Conservation (phyloP, 2,888 invertebrate genomes). For the Flabesymbios commensalis region DNA sequence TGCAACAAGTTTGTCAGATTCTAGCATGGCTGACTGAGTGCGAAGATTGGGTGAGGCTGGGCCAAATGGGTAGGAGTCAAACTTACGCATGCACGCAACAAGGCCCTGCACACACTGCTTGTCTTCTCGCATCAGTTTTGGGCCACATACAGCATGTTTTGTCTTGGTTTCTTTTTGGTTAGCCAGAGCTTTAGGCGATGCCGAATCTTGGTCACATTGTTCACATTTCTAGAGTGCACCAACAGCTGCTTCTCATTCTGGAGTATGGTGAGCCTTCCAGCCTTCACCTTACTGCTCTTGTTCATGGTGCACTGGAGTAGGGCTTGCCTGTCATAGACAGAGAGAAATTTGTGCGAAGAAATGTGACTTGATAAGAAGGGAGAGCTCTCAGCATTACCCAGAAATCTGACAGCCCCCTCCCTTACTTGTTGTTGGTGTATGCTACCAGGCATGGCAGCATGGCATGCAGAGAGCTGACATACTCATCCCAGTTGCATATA, state of each 20-base stretch:
- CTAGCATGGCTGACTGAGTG: constrained; percentile 17
- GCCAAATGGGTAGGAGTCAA: background rate
- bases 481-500: no score
- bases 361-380: no score
- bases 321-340: background rate
- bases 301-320: constrained; percentile 6
- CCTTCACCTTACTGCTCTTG: constrained; percentile 8
- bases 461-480: no score
- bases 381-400: no score
- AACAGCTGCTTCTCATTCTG: constrained; percentile 10
- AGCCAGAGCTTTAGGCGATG: constrained; percentile 1
- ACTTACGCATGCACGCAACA: constrained; percentile 9
- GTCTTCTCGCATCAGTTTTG: constrained; percentile 11
- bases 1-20: constrained; percentile 13
- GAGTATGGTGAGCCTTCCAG: constrained; percentile 9
- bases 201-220: constrained; percentile 3
- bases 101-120: constrained; percentile 12
- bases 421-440: no score
- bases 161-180: constrained; percentile 6
- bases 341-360: no score
- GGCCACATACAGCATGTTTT: constrained; percentile 4
- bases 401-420: no score
- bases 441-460: no score
- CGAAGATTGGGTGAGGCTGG: constrained; percentile 13
- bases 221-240: constrained; percentile 10